A percentile compares a stretch with the other conserved stretches of the same genome.
Conservation (phyloP, 2,888 invertebrate species). For the Acrobasis suavella region DNA sequence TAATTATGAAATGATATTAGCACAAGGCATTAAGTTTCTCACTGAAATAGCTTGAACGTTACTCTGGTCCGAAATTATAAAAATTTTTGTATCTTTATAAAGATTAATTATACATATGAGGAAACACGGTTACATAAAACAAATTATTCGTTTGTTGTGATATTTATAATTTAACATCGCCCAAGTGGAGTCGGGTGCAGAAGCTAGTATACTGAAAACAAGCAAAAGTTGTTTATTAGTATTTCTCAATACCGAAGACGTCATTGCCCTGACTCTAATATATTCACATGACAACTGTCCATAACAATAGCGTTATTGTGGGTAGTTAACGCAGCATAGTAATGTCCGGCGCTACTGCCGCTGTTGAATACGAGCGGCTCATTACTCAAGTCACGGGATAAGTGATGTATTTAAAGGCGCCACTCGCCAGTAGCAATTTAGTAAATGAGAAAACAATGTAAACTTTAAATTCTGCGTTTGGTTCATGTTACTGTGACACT, state of each 20-base stretch:
- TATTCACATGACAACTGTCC: conserved; percentile 1
- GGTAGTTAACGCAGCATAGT: conserved; percentile 6
- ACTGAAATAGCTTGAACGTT: no score
- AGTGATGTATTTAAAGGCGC: conserved; percentile 2
- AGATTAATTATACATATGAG: no score
- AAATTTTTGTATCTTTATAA: no score
- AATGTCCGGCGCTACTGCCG: conserved; percentile 6
- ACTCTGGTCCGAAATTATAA: no score
- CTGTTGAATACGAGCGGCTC: background rate
- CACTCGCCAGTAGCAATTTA: conserved; percentile 9
- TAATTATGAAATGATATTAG: no score
- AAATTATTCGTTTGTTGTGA: no score
- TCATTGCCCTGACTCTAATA: conserved; percentile 7
- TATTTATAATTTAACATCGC: no score
- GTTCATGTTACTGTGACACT: background rate
- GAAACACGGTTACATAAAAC: no score
- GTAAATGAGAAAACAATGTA: background rate
- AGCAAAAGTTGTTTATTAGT: background rate
- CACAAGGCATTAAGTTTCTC: no score
- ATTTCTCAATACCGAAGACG: background rate
- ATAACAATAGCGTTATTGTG: conserved; percentile 3
- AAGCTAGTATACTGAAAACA: no score
- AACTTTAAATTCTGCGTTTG: background rate
- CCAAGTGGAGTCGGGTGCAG: no score
- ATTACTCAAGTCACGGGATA: background rate